A percentile compares a stretch with the other conserved stretches of the same genome.
Evolutionary conservation across 1,140 invertebrate genomes (phyloP).

Genomic region (Micrasema minimum): DNA sequence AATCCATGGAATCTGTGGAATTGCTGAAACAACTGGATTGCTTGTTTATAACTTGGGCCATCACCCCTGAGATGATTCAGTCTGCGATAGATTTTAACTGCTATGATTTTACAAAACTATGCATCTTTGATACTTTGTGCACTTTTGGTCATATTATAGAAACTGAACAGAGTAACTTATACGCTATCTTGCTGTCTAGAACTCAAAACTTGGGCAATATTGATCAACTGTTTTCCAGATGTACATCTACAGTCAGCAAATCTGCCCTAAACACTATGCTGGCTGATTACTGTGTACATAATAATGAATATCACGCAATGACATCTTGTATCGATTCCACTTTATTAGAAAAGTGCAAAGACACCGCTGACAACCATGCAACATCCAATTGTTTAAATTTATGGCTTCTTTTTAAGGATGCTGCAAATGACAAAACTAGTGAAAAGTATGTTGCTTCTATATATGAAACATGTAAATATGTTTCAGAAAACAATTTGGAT

Average conservation of each 20-base stretch:
- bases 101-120: conserved; percentile 66
- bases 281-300: conserved; percentile 66
- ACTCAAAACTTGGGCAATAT: conserved; percentile 67
- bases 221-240: conserved; percentile 66
- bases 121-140: conserved; percentile 66
- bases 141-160: conserved; percentile 68
- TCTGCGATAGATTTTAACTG: conserved; percentile 63
- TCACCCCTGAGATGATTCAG: conserved; percentile 70
- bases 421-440: conserved; percentile 61
- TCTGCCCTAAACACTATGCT: conserved; percentile 67
- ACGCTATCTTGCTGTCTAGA: conserved; percentile 65
- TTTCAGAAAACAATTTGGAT: conserved; percentile 61
- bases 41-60: conserved; percentile 67
- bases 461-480: conserved; percentile 65
- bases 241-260: conserved; percentile 66
- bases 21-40: conserved; percentile 62
- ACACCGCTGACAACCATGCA: background rate
- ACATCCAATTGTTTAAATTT: conserved; percentile 63
- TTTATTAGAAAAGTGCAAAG: conserved; percentile 60
- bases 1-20: conserved; percentile 31
- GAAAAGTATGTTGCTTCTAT: conserved; percentile 63
- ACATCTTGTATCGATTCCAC: conserved; percentile 64
- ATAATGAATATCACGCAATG: conserved; percentile 65
- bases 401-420: conserved; percentile 65
- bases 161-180: conserved; percentile 65